Percentiles rank a stretch among this genome's conserved stretches.
These are phyloP conservation scores for Manis javanica DNA, from an alignment of 2,797 vertebrate genomes.

Conservation along the genomic window DNA sequence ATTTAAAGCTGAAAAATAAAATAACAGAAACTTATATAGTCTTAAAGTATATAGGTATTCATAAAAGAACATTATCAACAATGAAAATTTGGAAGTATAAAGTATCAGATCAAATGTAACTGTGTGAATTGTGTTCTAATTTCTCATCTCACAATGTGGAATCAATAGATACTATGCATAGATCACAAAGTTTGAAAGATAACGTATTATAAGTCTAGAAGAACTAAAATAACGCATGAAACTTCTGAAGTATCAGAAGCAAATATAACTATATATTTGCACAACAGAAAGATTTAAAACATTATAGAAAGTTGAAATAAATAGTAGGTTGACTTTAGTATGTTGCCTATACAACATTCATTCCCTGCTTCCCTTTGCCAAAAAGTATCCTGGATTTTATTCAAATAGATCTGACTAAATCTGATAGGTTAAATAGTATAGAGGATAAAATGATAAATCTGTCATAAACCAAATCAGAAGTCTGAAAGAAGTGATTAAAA, in stretches of 20 bases:
- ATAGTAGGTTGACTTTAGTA: background rate
- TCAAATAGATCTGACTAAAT: background rate
- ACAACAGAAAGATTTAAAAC: background rate
- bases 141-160: background rate
- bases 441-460: background rate
- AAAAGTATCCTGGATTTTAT: background rate
- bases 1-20: background rate
- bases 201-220: background rate
- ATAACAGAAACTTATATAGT: background rate
- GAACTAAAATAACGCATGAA: background rate
- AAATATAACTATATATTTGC: background rate
- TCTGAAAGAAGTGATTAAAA: background rate
- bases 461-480: background rate
- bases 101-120: background rate
- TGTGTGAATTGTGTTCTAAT: background rate
- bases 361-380: background rate
- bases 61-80: background rate
- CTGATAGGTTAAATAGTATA: background rate
- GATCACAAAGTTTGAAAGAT: background rate
- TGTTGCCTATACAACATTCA: background rate
- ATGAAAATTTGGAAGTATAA: background rate
- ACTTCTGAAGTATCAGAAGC: background rate
- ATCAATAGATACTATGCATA: background rate
- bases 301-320: background rate
- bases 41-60: background rate